Evolutionary conservation across 2,888 invertebrate genomes (phyloP).

Genomic region (Cephus nigrinus): DNA sequence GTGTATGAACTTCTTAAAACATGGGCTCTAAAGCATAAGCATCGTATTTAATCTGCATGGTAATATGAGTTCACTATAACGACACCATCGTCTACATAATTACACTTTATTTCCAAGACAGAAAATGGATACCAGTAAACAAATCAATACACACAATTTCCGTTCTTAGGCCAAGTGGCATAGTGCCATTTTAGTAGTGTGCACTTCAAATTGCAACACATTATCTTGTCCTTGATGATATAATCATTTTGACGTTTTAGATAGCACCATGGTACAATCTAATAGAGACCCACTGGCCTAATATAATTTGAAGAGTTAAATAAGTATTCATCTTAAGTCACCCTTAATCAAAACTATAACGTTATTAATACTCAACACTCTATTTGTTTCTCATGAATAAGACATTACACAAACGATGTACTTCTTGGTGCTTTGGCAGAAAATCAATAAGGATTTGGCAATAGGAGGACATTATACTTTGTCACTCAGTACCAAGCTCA

Average conservation of each 20-base stretch:
- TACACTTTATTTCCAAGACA: not conserved
- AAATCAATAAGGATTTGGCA: constrained; percentile 14
- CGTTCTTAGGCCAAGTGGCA: constrained; percentile 49
- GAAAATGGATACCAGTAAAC: constrained; percentile 17
- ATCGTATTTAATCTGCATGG: not conserved
- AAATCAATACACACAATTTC: constrained; percentile 29
- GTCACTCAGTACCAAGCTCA: not conserved
- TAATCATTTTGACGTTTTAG: constrained; percentile 17
- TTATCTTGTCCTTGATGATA: constrained; percentile 15
- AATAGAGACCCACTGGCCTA: not conserved
- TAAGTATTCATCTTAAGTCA: not conserved
- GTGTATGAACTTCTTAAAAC: not conserved
- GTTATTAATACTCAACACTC: not conserved
- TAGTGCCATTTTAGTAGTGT: constrained; percentile 42
- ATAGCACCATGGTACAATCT: not conserved
- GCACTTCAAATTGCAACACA: constrained; percentile 12
- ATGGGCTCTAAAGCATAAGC: not conserved
- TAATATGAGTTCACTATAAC: not conserved
- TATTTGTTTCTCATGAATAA: not conserved
- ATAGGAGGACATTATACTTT: not conserved
- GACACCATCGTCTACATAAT: not conserved
- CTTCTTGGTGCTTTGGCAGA: not conserved
- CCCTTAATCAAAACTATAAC: not conserved
- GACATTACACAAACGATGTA: not conserved
- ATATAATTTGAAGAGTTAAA: not conserved